These are phyloP conservation scores for Motacilla alba DNA, from an alignment of 2,113 vertebrate species.

Conservation along the genomic window DNA sequence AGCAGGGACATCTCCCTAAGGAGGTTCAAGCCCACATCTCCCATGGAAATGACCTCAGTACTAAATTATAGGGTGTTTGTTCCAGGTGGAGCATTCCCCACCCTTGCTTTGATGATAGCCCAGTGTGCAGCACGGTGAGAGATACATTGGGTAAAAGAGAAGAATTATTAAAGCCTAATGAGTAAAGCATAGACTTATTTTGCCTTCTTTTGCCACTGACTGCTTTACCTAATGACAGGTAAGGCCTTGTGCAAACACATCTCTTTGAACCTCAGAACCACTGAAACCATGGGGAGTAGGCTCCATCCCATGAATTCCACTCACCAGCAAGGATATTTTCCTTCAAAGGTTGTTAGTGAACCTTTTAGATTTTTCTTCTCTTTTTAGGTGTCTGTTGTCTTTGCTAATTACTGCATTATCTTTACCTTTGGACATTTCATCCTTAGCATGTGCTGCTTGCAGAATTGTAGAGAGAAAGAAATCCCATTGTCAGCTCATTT, in stretches of 20 bases:
- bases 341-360: not conserved
- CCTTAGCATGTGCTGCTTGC: not conserved
- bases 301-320: not conserved
- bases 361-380: not conserved
- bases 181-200: not conserved
- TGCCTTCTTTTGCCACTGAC: not conserved
- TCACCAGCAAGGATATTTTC: not conserved
- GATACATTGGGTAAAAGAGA: not conserved
- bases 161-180: not conserved
- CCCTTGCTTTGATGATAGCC: slow-evolving; percentile 38
- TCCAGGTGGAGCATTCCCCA: not conserved
- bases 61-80: slow-evolving; percentile 21
- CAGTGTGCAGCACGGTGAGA: not conserved
- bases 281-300: not conserved
- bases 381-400: not conserved
- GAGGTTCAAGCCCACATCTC: not conserved
- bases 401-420: not conserved
- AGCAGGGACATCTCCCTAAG: not conserved
- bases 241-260: not conserved
- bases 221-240: not conserved
- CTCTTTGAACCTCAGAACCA: not conserved
- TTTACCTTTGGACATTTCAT: not conserved
- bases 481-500: not conserved
- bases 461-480: not conserved
- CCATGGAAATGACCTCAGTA: not conserved